Evolutionary conservation across 1,140 invertebrate species (phyloP).

Genomic region (Ridgeia piscesae): DNA sequence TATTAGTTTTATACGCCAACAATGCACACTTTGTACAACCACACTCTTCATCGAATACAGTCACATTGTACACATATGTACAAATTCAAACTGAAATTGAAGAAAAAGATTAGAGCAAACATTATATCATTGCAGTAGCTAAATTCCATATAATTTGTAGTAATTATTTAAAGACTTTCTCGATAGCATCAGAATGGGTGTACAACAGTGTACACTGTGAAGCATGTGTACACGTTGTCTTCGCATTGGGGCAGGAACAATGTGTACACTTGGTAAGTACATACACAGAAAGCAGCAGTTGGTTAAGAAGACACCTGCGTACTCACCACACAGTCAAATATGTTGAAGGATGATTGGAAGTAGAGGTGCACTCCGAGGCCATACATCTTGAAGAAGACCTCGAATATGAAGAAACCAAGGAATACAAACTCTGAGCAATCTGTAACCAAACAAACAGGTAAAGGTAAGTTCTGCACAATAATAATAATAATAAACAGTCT

Average conservation of each 20-base stretch:
- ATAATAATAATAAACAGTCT: constrained; percentile 18
- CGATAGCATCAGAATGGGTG: background rate
- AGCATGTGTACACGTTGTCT: background rate
- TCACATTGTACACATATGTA: background rate
- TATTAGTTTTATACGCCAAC: background rate
- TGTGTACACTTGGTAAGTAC: background rate
- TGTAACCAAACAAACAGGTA: constrained; percentile 58
- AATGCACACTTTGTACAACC: constrained; percentile 1
- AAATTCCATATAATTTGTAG: background rate
- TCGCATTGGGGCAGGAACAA: background rate
- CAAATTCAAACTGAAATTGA: background rate
- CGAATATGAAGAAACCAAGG: constrained; percentile 96
- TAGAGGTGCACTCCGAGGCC: constrained; percentile 95
- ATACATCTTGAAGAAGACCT: constrained; percentile 99
- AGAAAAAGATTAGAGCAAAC: background rate
- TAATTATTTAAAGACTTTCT: background rate
- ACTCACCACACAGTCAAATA: constrained; percentile 91
- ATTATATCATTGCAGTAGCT: background rate
- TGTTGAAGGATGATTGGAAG: constrained; percentile 97
- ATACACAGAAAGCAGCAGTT: background rate
- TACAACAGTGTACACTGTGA: background rate
- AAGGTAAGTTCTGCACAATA: constrained; percentile 13
- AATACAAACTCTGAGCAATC: constrained; percentile 98
- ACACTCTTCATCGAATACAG: background rate
- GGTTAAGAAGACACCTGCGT: background rate